Conservation (phyloP, 2,113 vertebrate genomes). For the Ginglymostoma cirratum region DNA sequence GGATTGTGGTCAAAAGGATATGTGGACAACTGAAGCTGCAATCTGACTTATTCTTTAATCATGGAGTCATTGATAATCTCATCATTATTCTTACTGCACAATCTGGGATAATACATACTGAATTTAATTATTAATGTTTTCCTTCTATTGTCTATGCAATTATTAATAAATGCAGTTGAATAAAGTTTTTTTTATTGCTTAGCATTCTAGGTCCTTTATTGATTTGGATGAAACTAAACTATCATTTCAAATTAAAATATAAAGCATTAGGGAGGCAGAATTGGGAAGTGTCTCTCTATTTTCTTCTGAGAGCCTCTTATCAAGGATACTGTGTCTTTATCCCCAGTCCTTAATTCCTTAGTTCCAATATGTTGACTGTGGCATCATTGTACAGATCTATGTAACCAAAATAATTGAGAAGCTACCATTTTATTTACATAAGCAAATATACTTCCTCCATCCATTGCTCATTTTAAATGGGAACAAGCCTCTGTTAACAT, state of each 20-base stretch:
- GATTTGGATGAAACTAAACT: neutral
- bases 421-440: neutral
- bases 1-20: too few species aligned
- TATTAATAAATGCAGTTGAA: neutral
- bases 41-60: neutral
- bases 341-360: neutral
- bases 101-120: neutral
- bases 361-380: neutral
- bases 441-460: neutral
- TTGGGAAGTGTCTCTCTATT: neutral
- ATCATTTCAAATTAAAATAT: neutral
- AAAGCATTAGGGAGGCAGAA: neutral
- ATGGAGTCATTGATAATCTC: neutral
- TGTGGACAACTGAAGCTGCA: neutral
- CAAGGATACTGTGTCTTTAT: neutral
- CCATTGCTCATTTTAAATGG: neutral
- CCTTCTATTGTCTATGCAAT: neutral
- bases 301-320: neutral
- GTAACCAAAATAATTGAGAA: neutral
- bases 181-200: neutral
- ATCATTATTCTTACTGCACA: neutral
- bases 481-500: neutral
- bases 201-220: neutral
- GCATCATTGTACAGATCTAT: neutral
- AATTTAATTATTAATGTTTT: neutral